Percentiles rank a stretch among this genome's conserved stretches.
phyloP scores from a whole-genome alignment of 2,888 invertebrate genomes.

The Tiphia femorata region DNA sequence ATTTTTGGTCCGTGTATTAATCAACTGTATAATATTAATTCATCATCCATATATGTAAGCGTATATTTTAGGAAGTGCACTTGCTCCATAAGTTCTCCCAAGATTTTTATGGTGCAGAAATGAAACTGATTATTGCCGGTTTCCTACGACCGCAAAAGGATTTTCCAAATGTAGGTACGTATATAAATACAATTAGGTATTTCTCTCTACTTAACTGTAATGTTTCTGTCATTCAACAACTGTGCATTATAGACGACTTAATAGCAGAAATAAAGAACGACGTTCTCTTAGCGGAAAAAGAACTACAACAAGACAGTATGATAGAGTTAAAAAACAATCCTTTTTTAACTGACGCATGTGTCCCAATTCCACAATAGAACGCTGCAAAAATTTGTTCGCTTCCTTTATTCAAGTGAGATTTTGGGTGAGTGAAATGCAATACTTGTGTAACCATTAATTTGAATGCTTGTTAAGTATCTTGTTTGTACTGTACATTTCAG shows the following conservation, averaged over 20 bases:
- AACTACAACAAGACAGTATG: conserved; percentile 74
- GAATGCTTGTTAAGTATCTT: too few relatives aligned
- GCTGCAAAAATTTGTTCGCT: too few relatives aligned
- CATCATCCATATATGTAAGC: conserved; percentile 5
- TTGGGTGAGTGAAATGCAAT: too few relatives aligned
- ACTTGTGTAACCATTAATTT: too few relatives aligned
- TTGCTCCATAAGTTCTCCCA: conserved; percentile 84
- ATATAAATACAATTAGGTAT: too few relatives aligned
- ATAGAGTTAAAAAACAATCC: conserved; percentile 70
- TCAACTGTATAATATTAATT: too few relatives aligned
- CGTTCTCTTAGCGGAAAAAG: conserved; percentile 77
- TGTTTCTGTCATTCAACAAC: conserved; percentile 2
- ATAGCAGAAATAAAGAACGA: conserved; percentile 85
- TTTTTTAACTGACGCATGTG: conserved; percentile 68
- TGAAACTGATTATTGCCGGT: conserved; percentile 85
- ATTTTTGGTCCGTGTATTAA: too few relatives aligned
- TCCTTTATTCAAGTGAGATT: too few relatives aligned
- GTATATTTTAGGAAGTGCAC: conserved; percentile 91
- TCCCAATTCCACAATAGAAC: too few relatives aligned
- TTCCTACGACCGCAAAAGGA: conserved; percentile 88
- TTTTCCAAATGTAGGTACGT: conserved; percentile 78
- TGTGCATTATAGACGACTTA: conserved; percentile 74
- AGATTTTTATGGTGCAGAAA: conserved; percentile 88
- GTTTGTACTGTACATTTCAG: too few relatives aligned
- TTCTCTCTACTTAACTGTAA: too few relatives aligned